Conservation (phyloP, 1,140 invertebrate species). For the Aphaenogaster rudis region DNA sequence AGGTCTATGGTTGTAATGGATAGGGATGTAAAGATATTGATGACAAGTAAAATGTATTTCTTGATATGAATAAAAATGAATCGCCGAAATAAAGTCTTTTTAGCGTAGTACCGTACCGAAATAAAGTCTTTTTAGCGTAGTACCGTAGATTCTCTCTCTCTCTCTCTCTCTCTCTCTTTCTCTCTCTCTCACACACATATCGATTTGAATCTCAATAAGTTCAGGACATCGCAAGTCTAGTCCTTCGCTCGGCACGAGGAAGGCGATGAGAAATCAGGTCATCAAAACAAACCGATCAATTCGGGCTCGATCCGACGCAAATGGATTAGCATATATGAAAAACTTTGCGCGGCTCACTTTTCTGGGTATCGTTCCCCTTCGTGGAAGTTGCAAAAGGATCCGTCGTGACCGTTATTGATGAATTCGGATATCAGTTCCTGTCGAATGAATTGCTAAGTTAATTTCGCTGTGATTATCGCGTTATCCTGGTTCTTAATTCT, state of each 20-base stretch:
- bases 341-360: slow-evolving; percentile 44
- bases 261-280: slow-evolving; percentile 65
- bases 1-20: too few relatives aligned
- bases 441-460: slow-evolving; percentile 18
- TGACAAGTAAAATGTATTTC: neutral
- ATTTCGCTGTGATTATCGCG: neutral
- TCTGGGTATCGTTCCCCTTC: neutral
- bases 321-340: slow-evolving; percentile 67
- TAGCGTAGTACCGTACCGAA: neutral
- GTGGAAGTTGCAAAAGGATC: slow-evolving; percentile 11
- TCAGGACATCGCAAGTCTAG: slow-evolving; percentile 25
- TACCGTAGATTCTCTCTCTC: neutral
- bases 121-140: neutral
- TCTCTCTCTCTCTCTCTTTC: neutral
- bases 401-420: neutral
- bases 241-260: slow-evolving; percentile 47
- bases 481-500: neutral
- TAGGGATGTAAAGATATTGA: neutral
- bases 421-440: slow-evolving; percentile 3
- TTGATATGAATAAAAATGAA: neutral
- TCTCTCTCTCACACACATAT: neutral
- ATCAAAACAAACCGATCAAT: slow-evolving; percentile 67
- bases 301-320: slow-evolving; percentile 55
- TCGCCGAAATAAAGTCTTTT: neutral
- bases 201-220: neutral